Evolutionary conservation across 2,113 vertebrate genomes (phyloP).

Genomic region (Cairina moschata): DNA sequence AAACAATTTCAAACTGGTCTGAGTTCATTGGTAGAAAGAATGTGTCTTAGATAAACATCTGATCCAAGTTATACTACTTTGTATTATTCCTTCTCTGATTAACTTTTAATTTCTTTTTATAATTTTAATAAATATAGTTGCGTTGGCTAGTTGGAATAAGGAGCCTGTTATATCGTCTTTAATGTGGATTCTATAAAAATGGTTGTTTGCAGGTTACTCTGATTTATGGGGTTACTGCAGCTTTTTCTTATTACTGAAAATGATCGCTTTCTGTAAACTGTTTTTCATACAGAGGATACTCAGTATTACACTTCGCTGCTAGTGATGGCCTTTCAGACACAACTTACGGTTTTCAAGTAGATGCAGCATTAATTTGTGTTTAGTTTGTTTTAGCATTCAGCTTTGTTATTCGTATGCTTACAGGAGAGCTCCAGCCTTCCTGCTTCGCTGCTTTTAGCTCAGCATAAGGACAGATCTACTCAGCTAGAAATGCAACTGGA

Average conservation of each 20-base stretch:
- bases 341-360: neutral
- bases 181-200: constrained; percentile 78
- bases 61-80: constrained; percentile 75
- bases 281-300: constrained; percentile 31
- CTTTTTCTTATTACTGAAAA: constrained; percentile 75
- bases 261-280: constrained; percentile 56
- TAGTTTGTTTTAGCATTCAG: constrained; percentile 20
- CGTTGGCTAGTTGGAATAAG: constrained; percentile 68
- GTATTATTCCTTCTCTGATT: constrained; percentile 74
- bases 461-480: constrained; percentile 92
- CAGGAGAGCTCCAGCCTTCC: constrained; percentile 95
- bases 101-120: constrained; percentile 60
- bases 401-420: constrained; percentile 39
- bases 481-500: constrained; percentile 92
- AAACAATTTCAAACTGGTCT: constrained; percentile 76
- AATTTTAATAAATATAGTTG: constrained; percentile 71
- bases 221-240: constrained; percentile 73
- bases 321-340: constrained; percentile 14
- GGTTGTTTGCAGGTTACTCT: constrained; percentile 72
- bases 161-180: constrained; percentile 72
- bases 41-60: constrained; percentile 80
- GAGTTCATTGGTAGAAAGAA: constrained; percentile 75
- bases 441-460: constrained; percentile 90
- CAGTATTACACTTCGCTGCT: neutral
- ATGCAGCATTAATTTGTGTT: neutral